Base-by-base conservation (phyloP, 2,888 invertebrate species). In the Bibio marci region DNA sequence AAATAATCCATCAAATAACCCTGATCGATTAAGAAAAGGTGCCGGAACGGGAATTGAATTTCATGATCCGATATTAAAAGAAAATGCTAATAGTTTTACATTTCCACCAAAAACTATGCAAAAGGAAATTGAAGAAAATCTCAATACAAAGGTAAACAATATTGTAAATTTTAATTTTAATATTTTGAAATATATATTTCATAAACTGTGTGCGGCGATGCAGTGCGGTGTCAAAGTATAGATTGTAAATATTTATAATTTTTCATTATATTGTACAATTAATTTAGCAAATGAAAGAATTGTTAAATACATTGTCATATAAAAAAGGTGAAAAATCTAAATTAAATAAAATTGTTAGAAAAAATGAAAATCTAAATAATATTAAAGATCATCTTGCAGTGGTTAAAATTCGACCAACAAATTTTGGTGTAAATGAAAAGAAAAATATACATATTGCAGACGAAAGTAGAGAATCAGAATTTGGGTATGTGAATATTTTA, bases 1-100 rank as follows among this genome's bases (percentile, higher is more conserved):
- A 30, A 64, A 65, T 14, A 67, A 67, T 34, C 63, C 59, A 2
- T 69, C 71, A 2, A 78, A 77, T 53, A 62, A 67, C 34, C 77
- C 77, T 4, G 66, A 53, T 25, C 52, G 62, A 0, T 76, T 78
- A 76, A 72, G 69, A 47, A 63, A 75, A 10, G 72, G 71, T 43
- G 66, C n/a, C n/a, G n/a, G 69, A 37, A 62, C 67, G 1, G 73
- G 71, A 0, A 68, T 78, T 1, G 63, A 70, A 32, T 76, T 77
- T 50, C 73, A 73, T 46, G 69, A 74, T 46, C 69, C 69, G 0
- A 53, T 53, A 6, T 63, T 65, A 22, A 52, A 41, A 13, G 32
- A 39, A 17, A 30, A 28, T 34, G 25, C 34, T n/a, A 22, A 30
- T 12, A 41, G 15, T 18, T 35, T 18, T 22, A 59, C 39, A 50